Evolutionary conservation across 2,797 vertebrate genomes (phyloP).

Genomic region (Myripristis murdjan): DNA sequence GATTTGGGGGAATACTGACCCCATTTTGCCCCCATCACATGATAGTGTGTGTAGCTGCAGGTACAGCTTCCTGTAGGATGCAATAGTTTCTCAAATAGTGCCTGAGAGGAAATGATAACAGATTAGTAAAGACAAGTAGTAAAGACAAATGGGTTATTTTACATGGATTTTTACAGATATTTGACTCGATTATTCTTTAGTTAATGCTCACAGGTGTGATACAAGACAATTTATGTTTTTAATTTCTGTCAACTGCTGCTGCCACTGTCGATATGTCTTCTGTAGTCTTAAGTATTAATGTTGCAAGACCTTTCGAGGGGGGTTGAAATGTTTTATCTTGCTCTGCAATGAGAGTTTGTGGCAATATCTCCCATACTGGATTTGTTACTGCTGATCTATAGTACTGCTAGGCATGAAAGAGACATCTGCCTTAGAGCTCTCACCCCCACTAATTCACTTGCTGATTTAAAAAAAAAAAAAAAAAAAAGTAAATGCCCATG

Average conservation of each 20-base stretch:
- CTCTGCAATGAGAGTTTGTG: background rate
- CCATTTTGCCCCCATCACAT: conserved; percentile 23
- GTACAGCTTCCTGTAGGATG: conserved; percentile 47
- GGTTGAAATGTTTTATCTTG: background rate
- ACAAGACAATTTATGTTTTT: background rate
- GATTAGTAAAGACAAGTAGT: no score
- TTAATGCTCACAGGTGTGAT: conserved; percentile 3
- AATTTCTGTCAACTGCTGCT: no score
- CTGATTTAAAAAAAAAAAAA: background rate
- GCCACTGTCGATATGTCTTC: no score
- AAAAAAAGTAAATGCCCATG: background rate
- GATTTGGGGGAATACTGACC: background rate
- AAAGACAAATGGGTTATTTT: conserved; percentile 21
- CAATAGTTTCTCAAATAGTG: conserved; percentile 25
- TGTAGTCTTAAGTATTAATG: no score
- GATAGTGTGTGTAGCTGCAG: conserved; percentile 42
- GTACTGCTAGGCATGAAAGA: background rate
- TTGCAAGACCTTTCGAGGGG: no score
- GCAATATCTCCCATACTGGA: background rate
- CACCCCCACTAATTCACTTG: conserved; percentile 1
- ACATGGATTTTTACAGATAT: background rate
- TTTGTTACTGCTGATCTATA: background rate
- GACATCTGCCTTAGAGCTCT: background rate
- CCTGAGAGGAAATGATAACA: conserved; percentile 39
- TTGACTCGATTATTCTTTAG: background rate